A percentile compares a stretch with the other conserved stretches of the same genome.
These are phyloP conservation scores for Lomographa bimaculata DNA, from an alignment of 2,888 invertebrate genomes.

Conservation along the genomic window DNA sequence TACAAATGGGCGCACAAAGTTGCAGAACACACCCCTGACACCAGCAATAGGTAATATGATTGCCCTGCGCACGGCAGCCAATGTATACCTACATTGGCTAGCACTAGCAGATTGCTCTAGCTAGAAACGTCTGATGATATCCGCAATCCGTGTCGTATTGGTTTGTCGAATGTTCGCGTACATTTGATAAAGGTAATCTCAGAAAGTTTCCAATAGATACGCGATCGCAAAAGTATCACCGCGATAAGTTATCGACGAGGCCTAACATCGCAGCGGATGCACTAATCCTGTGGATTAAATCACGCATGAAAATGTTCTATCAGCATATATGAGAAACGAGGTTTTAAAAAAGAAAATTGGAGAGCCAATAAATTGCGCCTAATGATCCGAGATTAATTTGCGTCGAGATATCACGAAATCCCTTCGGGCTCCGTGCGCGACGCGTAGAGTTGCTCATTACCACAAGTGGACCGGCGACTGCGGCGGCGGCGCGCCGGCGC, in stretches of 20 bases:
- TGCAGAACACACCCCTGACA: slow-evolving; percentile 9
- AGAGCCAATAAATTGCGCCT: slow-evolving; percentile 19
- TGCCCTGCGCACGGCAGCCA: slow-evolving; percentile 5
- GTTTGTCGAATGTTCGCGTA: slow-evolving; percentile 11
- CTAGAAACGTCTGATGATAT: slow-evolving; percentile 3
- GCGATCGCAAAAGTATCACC: slow-evolving; percentile 10
- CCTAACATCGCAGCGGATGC: slow-evolving; percentile 1
- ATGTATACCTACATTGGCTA: not conserved
- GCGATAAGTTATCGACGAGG: slow-evolving; percentile 12
- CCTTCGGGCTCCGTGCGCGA: slow-evolving; percentile 17
- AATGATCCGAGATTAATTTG: slow-evolving; percentile 31
- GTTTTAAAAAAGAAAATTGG: slow-evolving; percentile 28
- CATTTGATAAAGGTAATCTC: slow-evolving; percentile 14
- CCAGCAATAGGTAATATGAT: too few relatives aligned
- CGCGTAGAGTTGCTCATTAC: slow-evolving; percentile 49
- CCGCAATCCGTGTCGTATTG: too few relatives aligned
- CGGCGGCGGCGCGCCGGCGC: slow-evolving; percentile 24
- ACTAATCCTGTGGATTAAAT: slow-evolving; percentile 7
- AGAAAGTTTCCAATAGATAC: slow-evolving; percentile 11
- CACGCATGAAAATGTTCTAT: slow-evolving; percentile 5
- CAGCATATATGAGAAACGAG: slow-evolving; percentile 7
- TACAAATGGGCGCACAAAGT: slow-evolving; percentile 20
- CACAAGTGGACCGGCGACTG: slow-evolving; percentile 27
- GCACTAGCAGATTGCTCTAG: not conserved
- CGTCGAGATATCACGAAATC: slow-evolving; percentile 30